Evolutionary conservation across 2,113 vertebrate genomes (phyloP).

Genomic region (Riparia riparia): DNA sequence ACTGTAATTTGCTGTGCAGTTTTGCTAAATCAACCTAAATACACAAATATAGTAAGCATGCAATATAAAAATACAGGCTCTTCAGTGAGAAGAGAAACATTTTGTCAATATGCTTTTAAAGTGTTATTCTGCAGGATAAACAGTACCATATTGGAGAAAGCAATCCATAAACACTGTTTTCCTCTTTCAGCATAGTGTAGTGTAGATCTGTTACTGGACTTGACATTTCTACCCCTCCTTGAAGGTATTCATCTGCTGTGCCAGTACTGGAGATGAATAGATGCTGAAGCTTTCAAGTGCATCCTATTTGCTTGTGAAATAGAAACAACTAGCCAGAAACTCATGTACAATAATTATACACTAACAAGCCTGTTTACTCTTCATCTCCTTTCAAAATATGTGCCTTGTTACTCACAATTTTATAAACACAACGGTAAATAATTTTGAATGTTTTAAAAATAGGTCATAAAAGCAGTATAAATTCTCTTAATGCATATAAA

Average conservation of each 20-base stretch:
- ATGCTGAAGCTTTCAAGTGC: slow-evolving; percentile 54
- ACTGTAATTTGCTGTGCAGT: neutral
- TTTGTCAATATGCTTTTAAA: slow-evolving; percentile 27
- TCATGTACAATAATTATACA: slow-evolving; percentile 21
- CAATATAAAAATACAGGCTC: slow-evolving; percentile 28
- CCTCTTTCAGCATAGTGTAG: slow-evolving; percentile 38
- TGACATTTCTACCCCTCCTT: slow-evolving; percentile 41
- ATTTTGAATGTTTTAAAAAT: slow-evolving; percentile 46
- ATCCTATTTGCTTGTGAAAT: slow-evolving; percentile 1
- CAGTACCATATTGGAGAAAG: slow-evolving; percentile 39
- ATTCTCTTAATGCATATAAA: slow-evolving; percentile 24
- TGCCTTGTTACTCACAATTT: slow-evolving; percentile 3
- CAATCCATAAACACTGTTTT: slow-evolving; percentile 30
- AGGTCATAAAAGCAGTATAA: slow-evolving; percentile 15
- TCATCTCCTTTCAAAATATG: slow-evolving; percentile 41
- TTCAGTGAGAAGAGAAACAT: slow-evolving; percentile 16
- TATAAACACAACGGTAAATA: slow-evolving; percentile 33
- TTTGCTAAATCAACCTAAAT: slow-evolving; percentile 26
- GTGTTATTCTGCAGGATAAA: slow-evolving; percentile 32
- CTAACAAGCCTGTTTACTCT: slow-evolving; percentile 40
- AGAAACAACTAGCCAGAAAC: slow-evolving; percentile 53
- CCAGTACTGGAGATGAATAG: slow-evolving; percentile 29
- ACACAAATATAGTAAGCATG: neutral
- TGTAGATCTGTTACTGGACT: neutral
- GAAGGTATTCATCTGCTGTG: slow-evolving; percentile 39